Conservation (phyloP, 2,113 vertebrate species). For the Heterochromis multidens region DNA sequence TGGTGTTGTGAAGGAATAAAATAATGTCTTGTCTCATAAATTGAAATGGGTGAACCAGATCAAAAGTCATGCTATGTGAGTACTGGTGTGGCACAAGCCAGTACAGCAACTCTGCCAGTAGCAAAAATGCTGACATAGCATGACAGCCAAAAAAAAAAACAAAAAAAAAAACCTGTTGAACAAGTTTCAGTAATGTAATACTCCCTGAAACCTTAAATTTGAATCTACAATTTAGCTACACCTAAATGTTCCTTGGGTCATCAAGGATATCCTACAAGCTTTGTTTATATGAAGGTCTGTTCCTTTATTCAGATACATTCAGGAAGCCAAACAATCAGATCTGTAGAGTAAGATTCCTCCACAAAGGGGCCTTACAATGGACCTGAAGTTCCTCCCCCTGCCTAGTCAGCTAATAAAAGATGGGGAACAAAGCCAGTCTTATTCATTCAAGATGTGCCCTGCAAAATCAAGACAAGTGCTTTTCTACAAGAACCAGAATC, state of each 20-base stretch:
- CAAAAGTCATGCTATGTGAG: background rate
- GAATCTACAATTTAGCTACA: background rate
- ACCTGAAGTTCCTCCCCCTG: constrained; percentile 39
- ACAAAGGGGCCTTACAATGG: constrained; percentile 51
- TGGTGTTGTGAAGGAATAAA: background rate
- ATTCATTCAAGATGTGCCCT: constrained; percentile 45
- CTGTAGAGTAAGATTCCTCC: constrained; percentile 40
- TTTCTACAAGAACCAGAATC: background rate
- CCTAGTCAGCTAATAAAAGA: constrained; percentile 47
- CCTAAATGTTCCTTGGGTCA: background rate
- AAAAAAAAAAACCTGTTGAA: background rate
- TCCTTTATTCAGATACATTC: background rate
- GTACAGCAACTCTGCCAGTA: constrained; percentile 19
- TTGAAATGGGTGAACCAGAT: background rate
- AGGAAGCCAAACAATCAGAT: constrained; percentile 15
- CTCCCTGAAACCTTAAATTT: background rate
- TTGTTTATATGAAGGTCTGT: background rate
- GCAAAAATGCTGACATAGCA: background rate
- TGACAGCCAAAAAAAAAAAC: background rate
- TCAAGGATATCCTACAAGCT: background rate
- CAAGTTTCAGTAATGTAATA: background rate
- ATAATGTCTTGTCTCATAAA: background rate
- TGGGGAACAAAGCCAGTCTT: constrained; percentile 61
- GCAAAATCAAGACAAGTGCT: background rate
- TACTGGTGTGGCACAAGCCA: background rate